Evolutionary conservation across 1,140 invertebrate species (phyloP).

Genomic region (Ylistrum balloti): DNA sequence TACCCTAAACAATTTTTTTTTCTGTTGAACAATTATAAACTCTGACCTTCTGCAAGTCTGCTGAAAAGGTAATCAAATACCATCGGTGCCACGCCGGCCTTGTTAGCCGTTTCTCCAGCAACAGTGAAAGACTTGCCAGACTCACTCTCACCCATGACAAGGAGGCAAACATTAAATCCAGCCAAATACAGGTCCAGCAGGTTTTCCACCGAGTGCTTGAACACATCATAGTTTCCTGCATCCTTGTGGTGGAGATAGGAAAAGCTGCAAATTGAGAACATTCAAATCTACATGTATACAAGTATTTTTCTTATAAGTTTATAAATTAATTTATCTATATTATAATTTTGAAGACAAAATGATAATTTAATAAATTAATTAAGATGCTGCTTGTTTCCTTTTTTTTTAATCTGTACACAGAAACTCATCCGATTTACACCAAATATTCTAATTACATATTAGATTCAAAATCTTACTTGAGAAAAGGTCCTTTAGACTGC

Average conservation of each 20-base stretch:
- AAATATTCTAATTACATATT: too few relatives aligned
- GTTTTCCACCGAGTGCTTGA: slow-evolving; percentile 67
- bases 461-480: slow-evolving; percentile 66
- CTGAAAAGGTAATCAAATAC: slow-evolving; percentile 74
- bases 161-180: slow-evolving; percentile 74
- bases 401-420: too few relatives aligned
- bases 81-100: slow-evolving; percentile 71
- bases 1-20: neutral
- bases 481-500: slow-evolving; percentile 63
- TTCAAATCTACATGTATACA: neutral
- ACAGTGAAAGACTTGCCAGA: slow-evolving; percentile 74
- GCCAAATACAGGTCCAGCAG: slow-evolving; percentile 73
- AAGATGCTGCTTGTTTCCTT: too few relatives aligned
- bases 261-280: slow-evolving; percentile 69
- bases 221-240: slow-evolving; percentile 72
- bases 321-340: too few relatives aligned
- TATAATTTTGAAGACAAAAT: too few relatives aligned
- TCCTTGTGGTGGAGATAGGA: slow-evolving; percentile 65
- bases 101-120: slow-evolving; percentile 68
- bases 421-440: too few relatives aligned
- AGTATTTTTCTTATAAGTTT: too few relatives aligned
- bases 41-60: slow-evolving; percentile 72
- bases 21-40: neutral
- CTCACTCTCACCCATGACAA: slow-evolving; percentile 75
- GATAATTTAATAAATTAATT: neutral